A percentile compares a stretch with the other conserved stretches of the same genome.
phyloP scores from a whole-genome alignment of 2,888 invertebrate species.

The Pseudococcus viburni region DNA sequence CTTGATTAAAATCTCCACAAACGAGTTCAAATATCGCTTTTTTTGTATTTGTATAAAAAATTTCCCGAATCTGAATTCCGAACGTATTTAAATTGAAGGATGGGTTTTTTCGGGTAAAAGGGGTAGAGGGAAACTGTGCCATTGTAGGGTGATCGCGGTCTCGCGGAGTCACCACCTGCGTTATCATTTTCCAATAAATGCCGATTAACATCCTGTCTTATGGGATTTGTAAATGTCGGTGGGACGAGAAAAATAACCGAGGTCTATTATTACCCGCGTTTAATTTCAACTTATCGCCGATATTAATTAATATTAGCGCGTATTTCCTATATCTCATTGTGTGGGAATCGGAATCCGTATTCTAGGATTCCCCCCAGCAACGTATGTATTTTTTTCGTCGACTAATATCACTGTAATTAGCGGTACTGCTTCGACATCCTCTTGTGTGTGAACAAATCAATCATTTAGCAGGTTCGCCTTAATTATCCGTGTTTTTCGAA shows the following conservation, averaged over 20 bases:
- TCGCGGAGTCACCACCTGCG: conserved; percentile 42
- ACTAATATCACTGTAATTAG: conserved; percentile 53
- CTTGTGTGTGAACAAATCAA: conserved; percentile 42
- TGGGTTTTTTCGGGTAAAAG: too few species aligned
- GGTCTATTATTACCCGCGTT: conserved; percentile 13
- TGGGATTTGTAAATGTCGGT: conserved; percentile 9
- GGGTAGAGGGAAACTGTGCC: background rate
- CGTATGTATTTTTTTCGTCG: conserved; percentile 41
- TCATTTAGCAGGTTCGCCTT: conserved; percentile 50
- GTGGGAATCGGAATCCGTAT: conserved; percentile 22
- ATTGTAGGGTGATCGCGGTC: conserved; percentile 6
- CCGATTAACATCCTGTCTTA: conserved; percentile 55
- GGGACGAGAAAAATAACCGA: background rate
- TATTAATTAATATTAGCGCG: conserved; percentile 58
- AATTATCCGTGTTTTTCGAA: conserved; percentile 16
- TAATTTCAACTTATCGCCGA: conserved; percentile 45
- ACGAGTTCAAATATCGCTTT: background rate
- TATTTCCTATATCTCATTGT: conserved; percentile 47
- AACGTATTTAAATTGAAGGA: too few species aligned
- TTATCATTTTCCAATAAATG: conserved; percentile 56
- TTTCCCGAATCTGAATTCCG: background rate
- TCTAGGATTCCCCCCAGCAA: background rate
- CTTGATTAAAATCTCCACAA: conserved; percentile 28
- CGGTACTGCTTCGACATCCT: conserved; percentile 18
- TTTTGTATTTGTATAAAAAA: conserved; percentile 1